phyloP scores from a whole-genome alignment of 2,888 invertebrate species.

The Gastrophysa polygoni region DNA sequence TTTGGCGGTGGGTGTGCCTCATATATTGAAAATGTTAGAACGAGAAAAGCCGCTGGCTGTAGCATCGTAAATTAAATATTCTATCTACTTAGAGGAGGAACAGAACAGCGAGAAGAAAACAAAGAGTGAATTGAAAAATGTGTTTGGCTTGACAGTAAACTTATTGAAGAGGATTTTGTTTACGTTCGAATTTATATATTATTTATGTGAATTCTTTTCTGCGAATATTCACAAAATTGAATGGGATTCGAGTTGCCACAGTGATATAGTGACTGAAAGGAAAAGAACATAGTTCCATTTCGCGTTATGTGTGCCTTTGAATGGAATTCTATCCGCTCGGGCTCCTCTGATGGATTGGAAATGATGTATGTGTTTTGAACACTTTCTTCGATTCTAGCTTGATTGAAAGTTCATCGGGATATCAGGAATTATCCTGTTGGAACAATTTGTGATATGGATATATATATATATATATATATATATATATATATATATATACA shows the following conservation, averaged over 20 bases:
- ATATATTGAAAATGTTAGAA: neutral
- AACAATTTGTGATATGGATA: too few species aligned
- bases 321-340: neutral
- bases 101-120: neutral
- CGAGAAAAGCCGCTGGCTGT: neutral
- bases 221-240: conserved; percentile 6
- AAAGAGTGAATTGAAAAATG: conserved; percentile 15
- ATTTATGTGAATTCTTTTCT: conserved; percentile 13
- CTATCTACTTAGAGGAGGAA: neutral
- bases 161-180: conserved; percentile 16
- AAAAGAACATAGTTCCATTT: neutral
- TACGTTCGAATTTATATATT: conserved; percentile 11
- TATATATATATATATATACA: too few species aligned
- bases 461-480: too few species aligned
- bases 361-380: neutral
- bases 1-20: neutral
- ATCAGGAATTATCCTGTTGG: too few species aligned
- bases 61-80: neutral
- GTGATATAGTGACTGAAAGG: neutral
- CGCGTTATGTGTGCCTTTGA: neutral
- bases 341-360: neutral
- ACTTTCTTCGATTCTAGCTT: neutral
- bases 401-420: too few species aligned
- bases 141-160: conserved; percentile 4
- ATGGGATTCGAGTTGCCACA: conserved; percentile 3